phyloP scores from a whole-genome alignment of 2,888 invertebrate species.

The Xanthorhoe designata region DNA sequence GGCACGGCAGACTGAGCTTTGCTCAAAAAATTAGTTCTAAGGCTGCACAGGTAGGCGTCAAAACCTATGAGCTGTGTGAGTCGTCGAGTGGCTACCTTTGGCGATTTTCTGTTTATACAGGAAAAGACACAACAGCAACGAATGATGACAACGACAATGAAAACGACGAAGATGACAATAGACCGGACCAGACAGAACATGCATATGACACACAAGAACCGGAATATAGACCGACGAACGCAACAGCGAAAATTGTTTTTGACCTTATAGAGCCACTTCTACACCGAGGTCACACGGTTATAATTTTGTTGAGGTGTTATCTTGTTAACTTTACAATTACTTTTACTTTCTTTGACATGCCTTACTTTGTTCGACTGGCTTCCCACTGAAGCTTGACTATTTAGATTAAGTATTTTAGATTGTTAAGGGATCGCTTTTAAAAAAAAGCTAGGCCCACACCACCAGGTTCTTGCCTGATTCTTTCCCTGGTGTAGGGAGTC shows the following conservation, averaged over 20 bases:
- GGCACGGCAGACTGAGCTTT: slow-evolving; percentile 17
- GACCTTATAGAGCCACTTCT: slow-evolving; percentile 28
- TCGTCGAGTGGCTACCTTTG: slow-evolving; percentile 20
- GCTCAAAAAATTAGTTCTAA: slow-evolving; percentile 8
- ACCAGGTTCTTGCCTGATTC: too few species aligned
- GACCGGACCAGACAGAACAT: not conserved
- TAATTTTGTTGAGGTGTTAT: too few species aligned
- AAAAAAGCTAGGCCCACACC: too few species aligned
- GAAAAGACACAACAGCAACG: slow-evolving; percentile 11
- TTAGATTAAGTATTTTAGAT: too few species aligned
- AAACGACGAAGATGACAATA: not conserved
- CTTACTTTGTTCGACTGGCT: too few species aligned
- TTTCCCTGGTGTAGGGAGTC: too few species aligned
- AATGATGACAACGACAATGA: slow-evolving; percentile 2
- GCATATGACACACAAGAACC: slow-evolving; percentile 8
- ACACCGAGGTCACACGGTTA: slow-evolving; percentile 28
- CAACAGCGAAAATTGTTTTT: slow-evolving; percentile 24
- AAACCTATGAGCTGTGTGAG: slow-evolving; percentile 22
- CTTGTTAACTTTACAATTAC: too few species aligned
- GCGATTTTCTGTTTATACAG: slow-evolving; percentile 13
- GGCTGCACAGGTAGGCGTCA: slow-evolving; percentile 13
- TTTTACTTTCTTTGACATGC: too few species aligned
- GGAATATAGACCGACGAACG: slow-evolving; percentile 15
- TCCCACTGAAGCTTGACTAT: too few species aligned
- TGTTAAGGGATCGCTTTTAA: too few species aligned